A percentile compares a stretch with the other conserved stretches of the same genome.
Conservation (phyloP, 2,113 vertebrate species). For the Pheucticus melanocephalus region DNA sequence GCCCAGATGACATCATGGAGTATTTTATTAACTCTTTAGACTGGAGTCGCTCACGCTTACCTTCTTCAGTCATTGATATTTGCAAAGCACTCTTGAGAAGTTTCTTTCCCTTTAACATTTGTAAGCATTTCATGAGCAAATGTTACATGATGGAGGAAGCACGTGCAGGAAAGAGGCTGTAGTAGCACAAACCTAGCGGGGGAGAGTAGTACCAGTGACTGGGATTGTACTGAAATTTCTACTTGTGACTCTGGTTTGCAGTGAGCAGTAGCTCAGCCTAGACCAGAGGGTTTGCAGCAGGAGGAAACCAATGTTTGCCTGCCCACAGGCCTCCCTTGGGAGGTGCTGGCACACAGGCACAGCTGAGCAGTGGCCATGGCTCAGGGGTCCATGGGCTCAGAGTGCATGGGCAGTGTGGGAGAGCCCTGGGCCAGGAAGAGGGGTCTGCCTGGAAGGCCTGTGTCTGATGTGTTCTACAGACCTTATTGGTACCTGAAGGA, state of each 20-base stretch:
- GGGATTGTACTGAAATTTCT: neutral
- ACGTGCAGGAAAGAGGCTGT: neutral
- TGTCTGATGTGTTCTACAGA: neutral
- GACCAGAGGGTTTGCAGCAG: neutral
- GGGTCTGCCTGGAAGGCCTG: neutral
- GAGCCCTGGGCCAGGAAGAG: neutral
- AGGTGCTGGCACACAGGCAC: fast-evolving
- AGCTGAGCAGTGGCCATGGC: neutral
- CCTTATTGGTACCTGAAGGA: neutral
- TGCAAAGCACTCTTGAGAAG: neutral
- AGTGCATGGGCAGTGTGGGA: neutral
- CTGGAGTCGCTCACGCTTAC: neutral
- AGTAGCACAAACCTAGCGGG: neutral
- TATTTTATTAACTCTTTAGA: neutral
- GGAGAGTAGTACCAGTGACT: neutral
- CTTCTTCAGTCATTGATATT: neutral
- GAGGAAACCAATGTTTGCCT: neutral
- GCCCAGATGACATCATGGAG: neutral
- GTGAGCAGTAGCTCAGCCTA: neutral
- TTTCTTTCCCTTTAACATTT: neutral
- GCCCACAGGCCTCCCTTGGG: neutral
- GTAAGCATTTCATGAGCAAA: neutral
- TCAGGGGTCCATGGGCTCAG: fast-evolving
- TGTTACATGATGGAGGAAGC: neutral
- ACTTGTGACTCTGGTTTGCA: neutral